Percentiles rank a stretch among this genome's conserved stretches.
phyloP scores from a whole-genome alignment of 2,888 invertebrate species.

The Clistopyga incitator region DNA sequence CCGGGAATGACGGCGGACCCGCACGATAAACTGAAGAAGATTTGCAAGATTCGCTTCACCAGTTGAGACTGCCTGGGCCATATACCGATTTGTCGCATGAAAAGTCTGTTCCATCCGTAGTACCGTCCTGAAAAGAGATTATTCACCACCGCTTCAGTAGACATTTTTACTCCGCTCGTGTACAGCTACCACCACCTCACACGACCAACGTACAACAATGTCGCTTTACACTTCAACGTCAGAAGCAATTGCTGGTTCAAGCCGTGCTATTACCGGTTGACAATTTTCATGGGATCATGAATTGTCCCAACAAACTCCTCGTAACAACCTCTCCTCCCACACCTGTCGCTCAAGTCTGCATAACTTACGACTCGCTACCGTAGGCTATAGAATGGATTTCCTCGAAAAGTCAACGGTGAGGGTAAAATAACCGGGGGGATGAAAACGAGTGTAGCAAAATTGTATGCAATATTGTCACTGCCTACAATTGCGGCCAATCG shows the following conservation, averaged over 20 bases:
- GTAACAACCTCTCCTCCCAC: slow-evolving; percentile 4
- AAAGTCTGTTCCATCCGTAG: slow-evolving; percentile 10
- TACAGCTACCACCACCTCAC: neutral
- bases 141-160: neutral
- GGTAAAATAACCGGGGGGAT: neutral
- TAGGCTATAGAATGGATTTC: neutral
- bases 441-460: neutral
- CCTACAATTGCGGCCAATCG: too few species aligned
- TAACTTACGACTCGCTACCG: neutral
- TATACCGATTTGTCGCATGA: slow-evolving; percentile 20
- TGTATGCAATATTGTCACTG: neutral
- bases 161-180: neutral
- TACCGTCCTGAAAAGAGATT: slow-evolving; percentile 6
- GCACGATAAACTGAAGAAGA: neutral
- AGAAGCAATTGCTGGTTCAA: slow-evolving; percentile 1
- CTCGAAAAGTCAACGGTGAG: neutral
- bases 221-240: neutral
- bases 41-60: neutral
- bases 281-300: neutral
- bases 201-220: neutral
- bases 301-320: neutral
- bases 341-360: neutral
- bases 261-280: neutral
- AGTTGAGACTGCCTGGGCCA: slow-evolving; percentile 24
- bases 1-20: slow-evolving; percentile 9